phyloP scores from a whole-genome alignment of 2,113 vertebrate species.

The Crotophaga sulcirostris region DNA sequence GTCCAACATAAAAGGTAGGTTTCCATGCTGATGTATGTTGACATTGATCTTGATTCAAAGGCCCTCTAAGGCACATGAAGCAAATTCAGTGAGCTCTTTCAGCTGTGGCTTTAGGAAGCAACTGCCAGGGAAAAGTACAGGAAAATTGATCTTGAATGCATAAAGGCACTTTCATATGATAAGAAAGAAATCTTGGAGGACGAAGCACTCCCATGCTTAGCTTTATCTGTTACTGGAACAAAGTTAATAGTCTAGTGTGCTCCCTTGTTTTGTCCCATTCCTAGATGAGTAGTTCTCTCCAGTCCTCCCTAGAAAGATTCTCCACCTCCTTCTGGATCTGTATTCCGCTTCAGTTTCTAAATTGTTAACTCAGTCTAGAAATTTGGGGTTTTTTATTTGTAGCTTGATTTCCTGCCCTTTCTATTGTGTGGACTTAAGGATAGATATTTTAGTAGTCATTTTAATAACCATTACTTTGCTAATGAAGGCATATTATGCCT shows the following conservation, averaged over 20 bases:
- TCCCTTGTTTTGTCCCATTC: not conserved
- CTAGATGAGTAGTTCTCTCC: not conserved
- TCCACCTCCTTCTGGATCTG: not conserved
- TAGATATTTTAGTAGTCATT: not conserved
- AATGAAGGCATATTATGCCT: not conserved
- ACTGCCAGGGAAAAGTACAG: not conserved
- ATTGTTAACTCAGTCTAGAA: not conserved
- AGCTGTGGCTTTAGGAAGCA: not conserved
- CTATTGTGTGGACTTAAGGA: not conserved
- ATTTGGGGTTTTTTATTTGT: not conserved
- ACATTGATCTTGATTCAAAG: not conserved
- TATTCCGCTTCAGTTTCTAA: not conserved
- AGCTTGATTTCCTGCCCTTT: not conserved
- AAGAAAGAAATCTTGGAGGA: not conserved
- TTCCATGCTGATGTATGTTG: not conserved
- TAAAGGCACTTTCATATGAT: not conserved
- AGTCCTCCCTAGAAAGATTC: not conserved
- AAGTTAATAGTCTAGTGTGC: not conserved
- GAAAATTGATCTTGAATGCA: not conserved
- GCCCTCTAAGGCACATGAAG: not conserved
- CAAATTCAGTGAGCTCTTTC: not conserved
- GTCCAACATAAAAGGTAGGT: not conserved
- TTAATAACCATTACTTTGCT: not conserved
- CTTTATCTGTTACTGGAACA: not conserved
- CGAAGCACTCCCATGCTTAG: not conserved